Base-by-base conservation (phyloP, 2,888 invertebrate species). In the Caenorhabditis wallacei region DNA sequence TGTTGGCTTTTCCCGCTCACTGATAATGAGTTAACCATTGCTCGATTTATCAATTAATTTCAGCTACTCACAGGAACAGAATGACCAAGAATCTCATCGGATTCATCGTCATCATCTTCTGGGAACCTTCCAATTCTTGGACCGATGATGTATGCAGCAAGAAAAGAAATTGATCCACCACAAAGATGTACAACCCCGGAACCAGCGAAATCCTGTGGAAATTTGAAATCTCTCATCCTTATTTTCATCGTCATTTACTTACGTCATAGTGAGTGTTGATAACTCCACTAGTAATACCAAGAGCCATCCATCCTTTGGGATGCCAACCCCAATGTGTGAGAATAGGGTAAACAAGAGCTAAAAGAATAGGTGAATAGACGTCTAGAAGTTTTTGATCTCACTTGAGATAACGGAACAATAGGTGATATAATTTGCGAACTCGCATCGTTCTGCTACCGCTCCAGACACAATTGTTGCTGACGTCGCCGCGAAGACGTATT, bases 401-500 rank as follows among this genome's bases (percentile, higher is more conserved):
- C 94, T 93, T 79, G 94, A 93, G 37, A 94, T 92, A 20, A 93
- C 82, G 2, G 92, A 89, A 82, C 93, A 94, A 92, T 94, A 94
- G 46, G 93, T 91, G 74, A 94, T 91, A 89, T 94, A 94, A 37
- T 94, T 93, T 16, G 92, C 89, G 87, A 94, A 94, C 82, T 93
- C 93, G 85, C 94, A 94, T 74, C 94, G 87, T 89, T 94, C 94
- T 0, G 94, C 94, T 46, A 94, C 93, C 0, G 94, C 93, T 3
- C 94, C 87, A 8, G 85, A 85, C 8, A 94, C 92, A 63, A 94
- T 94, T 30, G 94, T 94, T 26, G 94, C 93, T 0, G 94, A 93
- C 0, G 94, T 94, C n/a, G 94, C 94, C 0, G 94, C 94, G 85
- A 94, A 94, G 18, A 93, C 93, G 87, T 93, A 94, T 90, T 94